A percentile compares a stretch with the other conserved stretches of the same genome.
Conservation (phyloP, 2,113 vertebrate species). For the Felis chaus region DNA sequence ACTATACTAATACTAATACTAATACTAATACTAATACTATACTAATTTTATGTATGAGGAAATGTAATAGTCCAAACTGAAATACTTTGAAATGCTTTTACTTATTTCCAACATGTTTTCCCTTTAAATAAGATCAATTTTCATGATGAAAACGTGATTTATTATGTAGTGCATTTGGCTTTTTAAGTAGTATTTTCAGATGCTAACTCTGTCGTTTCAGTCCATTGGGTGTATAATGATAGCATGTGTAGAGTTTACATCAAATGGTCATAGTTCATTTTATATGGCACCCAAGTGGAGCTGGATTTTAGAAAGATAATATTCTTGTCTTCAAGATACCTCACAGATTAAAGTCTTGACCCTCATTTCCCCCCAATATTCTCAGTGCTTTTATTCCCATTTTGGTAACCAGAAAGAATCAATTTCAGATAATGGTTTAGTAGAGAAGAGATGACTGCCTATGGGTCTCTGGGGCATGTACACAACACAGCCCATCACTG, state of each 20-base stretch:
- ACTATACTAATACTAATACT: no score
- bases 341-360: constrained; percentile 73
- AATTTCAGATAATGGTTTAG: constrained; percentile 61
- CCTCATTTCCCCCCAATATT: constrained; percentile 62
- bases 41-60: not conserved
- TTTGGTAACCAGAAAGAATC: constrained; percentile 66
- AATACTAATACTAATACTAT: not conserved
- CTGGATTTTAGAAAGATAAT: constrained; percentile 26
- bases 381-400: constrained; percentile 60
- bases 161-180: not conserved
- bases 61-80: not conserved
- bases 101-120: not conserved
- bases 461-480: not conserved
- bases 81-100: not conserved
- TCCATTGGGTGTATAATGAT: not conserved
- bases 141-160: not conserved
- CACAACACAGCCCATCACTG: not conserved
- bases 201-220: not conserved
- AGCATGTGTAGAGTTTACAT: constrained; percentile 13
- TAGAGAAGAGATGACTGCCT: constrained; percentile 51
- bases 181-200: not conserved
- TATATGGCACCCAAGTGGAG: not conserved
- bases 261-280: constrained; percentile 52
- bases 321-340: constrained; percentile 42
- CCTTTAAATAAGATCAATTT: not conserved